Evolutionary conservation across 2,797 vertebrate genomes (phyloP), one percentile per base, ranked within the genome.

Genomic region (Pseudochromis fuscus): DNA sequence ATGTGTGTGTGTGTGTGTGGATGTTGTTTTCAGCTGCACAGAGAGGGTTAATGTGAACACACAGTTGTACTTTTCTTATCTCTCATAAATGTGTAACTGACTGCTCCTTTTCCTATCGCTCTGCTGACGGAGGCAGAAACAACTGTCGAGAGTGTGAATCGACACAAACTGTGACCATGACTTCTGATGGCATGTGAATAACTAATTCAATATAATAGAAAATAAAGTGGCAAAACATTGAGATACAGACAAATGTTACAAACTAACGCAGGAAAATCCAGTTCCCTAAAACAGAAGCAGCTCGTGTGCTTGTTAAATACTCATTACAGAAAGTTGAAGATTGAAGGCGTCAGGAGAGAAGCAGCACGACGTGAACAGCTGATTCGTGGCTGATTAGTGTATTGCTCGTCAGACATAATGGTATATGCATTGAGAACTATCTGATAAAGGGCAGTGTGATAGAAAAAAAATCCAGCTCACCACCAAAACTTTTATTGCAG

Each of bases 271-370:
- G 30, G 13, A 58, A 28, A 30, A 5, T 13, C 18, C 51, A 51
- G 37, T 5, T 27, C 61, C 57, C 30, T 60, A 16, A 67, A 71
- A 67, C 5, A 56, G 9, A 52, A 60, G 3, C 11, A 33, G 19
- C 11, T 67, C 33, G 40, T 27, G 19, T 38, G 24, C 5, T 56
- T 57, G 16, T 42, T 58, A 28, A 74, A 74, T 45, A 42, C 50
- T 78, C 51, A 63, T 19, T 66, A 18, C 21, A 67, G 27, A 67
- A 25, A 7, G 33, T 67, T 70, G 44, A 37, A 69, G 61, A 65
- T 50, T 71, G 21, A 81, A 85, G 84, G 80, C 75, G 42, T 83
- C 33, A 51, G 57, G n/a, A 57, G 12, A 56, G 67, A 83, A 83
- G 76, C 60, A 79, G 83, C 69, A 77, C 51, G 40, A 63, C 31